Base-by-base conservation (phyloP, 2,797 vertebrate species). In the Falco novaeseelandiae region DNA sequence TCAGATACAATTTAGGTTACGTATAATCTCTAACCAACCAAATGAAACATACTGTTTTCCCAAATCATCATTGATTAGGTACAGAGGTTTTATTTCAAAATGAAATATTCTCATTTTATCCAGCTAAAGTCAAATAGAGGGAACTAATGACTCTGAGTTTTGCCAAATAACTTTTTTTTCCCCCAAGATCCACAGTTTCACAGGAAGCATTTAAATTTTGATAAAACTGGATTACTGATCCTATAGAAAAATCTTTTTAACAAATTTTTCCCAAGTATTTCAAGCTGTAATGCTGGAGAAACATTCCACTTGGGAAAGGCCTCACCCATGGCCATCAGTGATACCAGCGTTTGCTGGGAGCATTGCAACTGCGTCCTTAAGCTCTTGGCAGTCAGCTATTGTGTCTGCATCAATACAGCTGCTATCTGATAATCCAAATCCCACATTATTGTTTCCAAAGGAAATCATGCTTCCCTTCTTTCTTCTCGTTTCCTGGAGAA, bases 391-490 rank as follows among this genome's bases (percentile, higher is more conserved):
- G 70, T 73, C 57, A 89, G 42, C 77, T 93, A n/a, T 51, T 79
- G 70, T 38, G 6, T 65, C 59, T 90, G 44, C 66, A 83, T 61
- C 55, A 52, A 55, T 44, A 63, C 58, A 94, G 90, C 80, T 86
- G 40, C 54, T 72, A 51, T 88, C 76, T 57, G 91, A 95, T 82
- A 67, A 84, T 59, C 49, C 40, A 77, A 89, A 80, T 46, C 52
- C 49, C 46, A 27, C 44, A 12, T 51, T 27, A 89, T 71, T 87
- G 63, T 95, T 95, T 92, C 80, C 48, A 85, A 89, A 84, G 70
- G 83, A 90, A 95, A 90, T 8, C 70, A 85, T 6, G 26, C 54
- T 95, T 93, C 62, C 85, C 26, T 66, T 85, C 74, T 96, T 93
- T 89, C 81, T 85, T 73, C 52, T 83, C 0, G 25, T 78, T 90